Evolutionary conservation across 1,140 invertebrate species (phyloP).

Genomic region (Zaprionus capensis): DNA sequence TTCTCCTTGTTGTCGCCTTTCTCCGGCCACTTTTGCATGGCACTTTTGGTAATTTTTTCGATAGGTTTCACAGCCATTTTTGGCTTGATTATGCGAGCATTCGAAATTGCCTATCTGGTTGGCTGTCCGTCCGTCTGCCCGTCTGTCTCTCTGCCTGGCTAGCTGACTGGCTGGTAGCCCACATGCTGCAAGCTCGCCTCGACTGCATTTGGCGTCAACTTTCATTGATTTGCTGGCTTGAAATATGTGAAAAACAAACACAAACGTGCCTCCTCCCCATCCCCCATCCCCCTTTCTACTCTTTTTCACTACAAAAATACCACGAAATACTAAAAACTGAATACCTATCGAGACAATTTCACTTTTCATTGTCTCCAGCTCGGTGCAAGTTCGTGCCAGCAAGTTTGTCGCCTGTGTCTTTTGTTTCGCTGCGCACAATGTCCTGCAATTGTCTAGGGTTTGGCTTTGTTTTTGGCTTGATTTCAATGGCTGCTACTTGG

Average conservation of each 20-base stretch:
- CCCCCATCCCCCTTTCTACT: neutral
- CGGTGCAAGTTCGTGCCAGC: constrained; percentile 21
- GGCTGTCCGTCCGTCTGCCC: neutral
- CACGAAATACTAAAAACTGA: constrained; percentile 34
- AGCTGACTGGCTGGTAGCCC: constrained; percentile 22
- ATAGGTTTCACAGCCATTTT: constrained; percentile 57
- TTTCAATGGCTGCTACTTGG: neutral
- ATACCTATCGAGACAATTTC: constrained; percentile 72
- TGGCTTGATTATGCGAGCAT: constrained; percentile 77
- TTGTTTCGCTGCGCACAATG: constrained; percentile 36
- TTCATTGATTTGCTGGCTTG: constrained; percentile 63
- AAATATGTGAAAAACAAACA: constrained; percentile 47
- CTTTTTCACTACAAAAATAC: constrained; percentile 30
- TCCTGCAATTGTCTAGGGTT: constrained; percentile 32
- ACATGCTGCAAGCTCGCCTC: constrained; percentile 26
- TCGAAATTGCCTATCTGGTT: constrained; percentile 55
- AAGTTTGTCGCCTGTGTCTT: constrained; percentile 68
- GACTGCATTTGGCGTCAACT: constrained; percentile 47
- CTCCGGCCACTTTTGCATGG: constrained; percentile 47
- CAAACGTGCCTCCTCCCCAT: constrained; percentile 35
- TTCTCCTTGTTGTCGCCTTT: constrained; percentile 39
- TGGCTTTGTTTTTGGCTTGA: neutral
- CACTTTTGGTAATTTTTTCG: constrained; percentile 38
- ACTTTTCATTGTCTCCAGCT: constrained; percentile 63
- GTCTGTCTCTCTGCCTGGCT: neutral